Percentiles rank a stretch among this genome's conserved stretches.
Evolutionary conservation across 2,888 invertebrate genomes (phyloP).

Genomic region (Platycheirus albimanus): DNA sequence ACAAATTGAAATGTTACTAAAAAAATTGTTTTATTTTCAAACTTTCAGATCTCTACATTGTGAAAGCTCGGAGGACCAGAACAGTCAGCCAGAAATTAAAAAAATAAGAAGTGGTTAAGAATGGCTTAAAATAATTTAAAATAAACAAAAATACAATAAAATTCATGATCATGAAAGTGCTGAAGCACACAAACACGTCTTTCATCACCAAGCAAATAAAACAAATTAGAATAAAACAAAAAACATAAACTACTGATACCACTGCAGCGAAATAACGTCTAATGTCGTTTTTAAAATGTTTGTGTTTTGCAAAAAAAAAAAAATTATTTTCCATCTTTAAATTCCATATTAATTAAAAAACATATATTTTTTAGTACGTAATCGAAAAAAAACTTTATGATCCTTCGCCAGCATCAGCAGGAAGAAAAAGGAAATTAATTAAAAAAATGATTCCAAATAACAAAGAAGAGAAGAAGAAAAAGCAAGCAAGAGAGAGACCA

Average conservation of each 20-base stretch:
- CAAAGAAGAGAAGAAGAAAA: conserved; percentile 7
- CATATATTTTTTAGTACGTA: conserved; percentile 68
- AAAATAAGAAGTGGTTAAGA: conserved; percentile 81
- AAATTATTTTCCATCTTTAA: conserved; percentile 69
- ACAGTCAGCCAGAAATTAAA: conserved; percentile 81
- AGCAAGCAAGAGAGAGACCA: conserved; percentile 2
- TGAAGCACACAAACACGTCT: conserved; percentile 38
- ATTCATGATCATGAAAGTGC: conserved; percentile 55
- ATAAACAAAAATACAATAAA: conserved; percentile 16
- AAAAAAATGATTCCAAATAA: conserved; percentile 32
- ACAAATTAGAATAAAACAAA: conserved; percentile 56
- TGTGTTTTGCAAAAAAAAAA: conserved; percentile 54
- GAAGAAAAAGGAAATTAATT: conserved; percentile 24
- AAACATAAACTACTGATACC: conserved; percentile 52
- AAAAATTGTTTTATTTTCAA: not conserved
- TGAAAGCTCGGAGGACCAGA: conserved; percentile 76
- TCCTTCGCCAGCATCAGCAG: conserved; percentile 23
- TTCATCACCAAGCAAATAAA: conserved; percentile 68
- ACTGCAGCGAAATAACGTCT: conserved; percentile 53
- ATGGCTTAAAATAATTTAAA: not conserved
- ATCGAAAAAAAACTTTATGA: conserved; percentile 40
- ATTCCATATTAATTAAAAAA: conserved; percentile 68
- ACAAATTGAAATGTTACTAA: not conserved
- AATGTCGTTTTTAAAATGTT: conserved; percentile 42
- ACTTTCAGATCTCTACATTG: conserved; percentile 75